phyloP scores from a whole-genome alignment of 2,888 invertebrate species.

The Amphimallon solstitiale region DNA sequence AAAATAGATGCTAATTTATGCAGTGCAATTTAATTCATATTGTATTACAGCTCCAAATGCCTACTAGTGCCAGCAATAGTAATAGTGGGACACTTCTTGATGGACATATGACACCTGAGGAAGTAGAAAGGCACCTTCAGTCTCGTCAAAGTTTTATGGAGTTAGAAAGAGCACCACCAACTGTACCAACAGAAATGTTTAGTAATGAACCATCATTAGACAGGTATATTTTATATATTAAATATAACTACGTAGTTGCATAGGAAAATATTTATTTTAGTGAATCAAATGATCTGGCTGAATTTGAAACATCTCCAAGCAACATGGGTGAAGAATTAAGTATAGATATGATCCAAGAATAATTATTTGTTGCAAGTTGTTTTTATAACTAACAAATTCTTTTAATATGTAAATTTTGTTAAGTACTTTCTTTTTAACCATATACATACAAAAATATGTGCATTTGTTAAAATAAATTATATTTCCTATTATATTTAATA shows the following conservation, averaged over 20 bases:
- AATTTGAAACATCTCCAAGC: conserved; percentile 83
- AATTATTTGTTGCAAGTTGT: conserved; percentile 5
- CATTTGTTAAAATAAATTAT: too few species aligned
- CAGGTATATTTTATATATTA: conserved; percentile 67
- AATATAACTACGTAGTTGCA: conserved; percentile 21
- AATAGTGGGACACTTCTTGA: conserved; percentile 68
- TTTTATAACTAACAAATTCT: not conserved
- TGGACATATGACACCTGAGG: conserved; percentile 91
- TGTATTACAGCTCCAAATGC: conserved; percentile 64
- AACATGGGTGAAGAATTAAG: conserved; percentile 83
- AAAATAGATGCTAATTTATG: not conserved
- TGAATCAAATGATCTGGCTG: conserved; percentile 82
- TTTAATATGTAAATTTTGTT: not conserved
- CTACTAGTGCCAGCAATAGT: conserved; percentile 53
- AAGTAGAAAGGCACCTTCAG: conserved; percentile 89
- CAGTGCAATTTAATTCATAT: not conserved
- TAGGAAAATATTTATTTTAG: conserved; percentile 68
- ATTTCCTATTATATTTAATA: too few species aligned
- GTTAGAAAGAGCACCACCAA: conserved; percentile 86
- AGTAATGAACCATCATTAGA: conserved; percentile 92
- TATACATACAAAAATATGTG: too few species aligned
- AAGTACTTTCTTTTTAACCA: too few species aligned
- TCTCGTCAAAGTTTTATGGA: conserved; percentile 83
- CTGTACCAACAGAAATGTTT: conserved; percentile 93
- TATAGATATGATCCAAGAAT: conserved; percentile 68